Conservation (phyloP, 2,113 vertebrate genomes). For the Merops nubicus region DNA sequence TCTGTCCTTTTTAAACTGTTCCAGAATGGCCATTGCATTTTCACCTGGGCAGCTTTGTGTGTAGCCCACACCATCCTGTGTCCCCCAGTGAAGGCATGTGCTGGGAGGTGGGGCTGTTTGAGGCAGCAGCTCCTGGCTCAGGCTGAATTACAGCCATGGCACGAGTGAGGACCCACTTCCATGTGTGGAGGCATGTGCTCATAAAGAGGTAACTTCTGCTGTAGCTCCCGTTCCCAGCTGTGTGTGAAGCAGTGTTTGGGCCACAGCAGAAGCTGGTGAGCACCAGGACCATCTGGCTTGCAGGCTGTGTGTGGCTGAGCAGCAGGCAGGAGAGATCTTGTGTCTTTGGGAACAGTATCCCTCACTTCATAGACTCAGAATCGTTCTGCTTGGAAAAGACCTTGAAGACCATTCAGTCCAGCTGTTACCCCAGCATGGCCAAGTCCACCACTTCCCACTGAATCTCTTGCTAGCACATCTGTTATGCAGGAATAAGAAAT, state of each 20-base stretch:
- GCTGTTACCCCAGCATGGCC: background rate
- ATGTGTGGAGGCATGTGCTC: background rate
- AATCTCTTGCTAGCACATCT: background rate
- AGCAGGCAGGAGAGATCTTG: background rate
- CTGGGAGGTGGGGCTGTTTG: background rate
- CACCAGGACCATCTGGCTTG: background rate
- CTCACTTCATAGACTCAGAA: background rate
- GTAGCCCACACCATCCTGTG: accelerated
- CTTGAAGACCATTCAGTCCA: background rate
- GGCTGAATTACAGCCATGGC: background rate
- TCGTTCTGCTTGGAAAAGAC: background rate
- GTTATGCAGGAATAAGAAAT: background rate
- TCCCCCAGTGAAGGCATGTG: background rate
- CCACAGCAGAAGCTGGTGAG: background rate
- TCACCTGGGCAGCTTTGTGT: background rate
- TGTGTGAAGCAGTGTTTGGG: accelerated
- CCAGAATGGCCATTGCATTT: background rate
- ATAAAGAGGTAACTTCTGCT: background rate
- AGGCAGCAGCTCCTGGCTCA: background rate
- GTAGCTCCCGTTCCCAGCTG: background rate
- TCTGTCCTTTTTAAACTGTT: background rate
- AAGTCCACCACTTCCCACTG: background rate
- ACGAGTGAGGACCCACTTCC: background rate
- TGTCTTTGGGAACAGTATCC: background rate
- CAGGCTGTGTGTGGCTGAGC: background rate